Percentiles rank a stretch among this genome's conserved stretches.
Conservation (phyloP, 2,113 vertebrate genomes). For the Phocoena sinus region DNA sequence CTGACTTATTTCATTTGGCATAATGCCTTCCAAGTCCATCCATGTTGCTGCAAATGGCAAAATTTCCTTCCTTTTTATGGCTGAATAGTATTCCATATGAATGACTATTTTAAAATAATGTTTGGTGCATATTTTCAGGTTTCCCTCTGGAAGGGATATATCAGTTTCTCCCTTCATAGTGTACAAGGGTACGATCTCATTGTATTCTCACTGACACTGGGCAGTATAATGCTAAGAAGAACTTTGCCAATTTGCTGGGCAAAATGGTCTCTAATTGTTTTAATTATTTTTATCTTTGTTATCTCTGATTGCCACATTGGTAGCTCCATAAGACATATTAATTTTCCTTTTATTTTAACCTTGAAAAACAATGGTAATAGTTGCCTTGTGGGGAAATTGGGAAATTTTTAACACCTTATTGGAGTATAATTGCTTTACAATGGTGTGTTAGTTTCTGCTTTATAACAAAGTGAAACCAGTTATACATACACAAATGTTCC, state of each 20-base stretch:
- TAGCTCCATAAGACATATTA: background rate
- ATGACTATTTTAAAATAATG: background rate
- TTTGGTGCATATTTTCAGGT: background rate
- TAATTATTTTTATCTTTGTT: background rate
- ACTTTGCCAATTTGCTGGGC: background rate
- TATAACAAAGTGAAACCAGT: too few species aligned
- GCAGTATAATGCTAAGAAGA: background rate
- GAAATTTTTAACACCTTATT: too few species aligned
- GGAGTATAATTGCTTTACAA: too few species aligned
- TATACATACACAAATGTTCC: too few species aligned
- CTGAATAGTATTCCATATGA: background rate
- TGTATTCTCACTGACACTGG: background rate
- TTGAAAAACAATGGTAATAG: background rate
- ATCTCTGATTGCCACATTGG: background rate
- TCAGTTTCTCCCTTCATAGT: background rate
- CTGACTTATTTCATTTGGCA: background rate
- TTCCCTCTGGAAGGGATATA: background rate
- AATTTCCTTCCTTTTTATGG: background rate
- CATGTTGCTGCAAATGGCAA: background rate
- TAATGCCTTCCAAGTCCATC: background rate
- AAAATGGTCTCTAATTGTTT: background rate
- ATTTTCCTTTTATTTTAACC: background rate
- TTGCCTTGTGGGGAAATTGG: background rate
- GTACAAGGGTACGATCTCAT: background rate
- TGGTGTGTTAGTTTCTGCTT: too few species aligned